Evolutionary conservation across 92 coral and sea anemone species (phyloP), one percentile per base, ranked within the genome.

Genomic region (Muricea muricata): DNA sequence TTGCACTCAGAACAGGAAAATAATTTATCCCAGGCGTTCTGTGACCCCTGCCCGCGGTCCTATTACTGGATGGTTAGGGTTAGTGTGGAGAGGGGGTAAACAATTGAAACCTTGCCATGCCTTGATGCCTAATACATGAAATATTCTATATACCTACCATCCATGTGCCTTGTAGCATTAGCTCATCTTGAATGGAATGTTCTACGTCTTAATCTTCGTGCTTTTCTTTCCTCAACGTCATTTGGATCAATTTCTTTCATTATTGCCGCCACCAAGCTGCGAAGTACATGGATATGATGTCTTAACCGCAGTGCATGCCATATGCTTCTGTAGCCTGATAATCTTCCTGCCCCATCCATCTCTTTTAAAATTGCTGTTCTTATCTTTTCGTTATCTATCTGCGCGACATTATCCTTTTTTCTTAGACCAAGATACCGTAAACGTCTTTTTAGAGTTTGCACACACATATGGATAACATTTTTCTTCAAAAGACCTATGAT

Each of bases 231-330:
- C 29, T 42, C 77, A 21, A 88, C 91, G 24, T 84, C 84, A 50
- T 21, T 65, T 4, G 87, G 88, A 66, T 87, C 91, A 45, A 88
- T 83, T 83, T 88, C 88, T 56, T 40, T 67, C 82, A 84, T 83
- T 17, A 65, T 63, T 23, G 52, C 75, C 52, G 88, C 88, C 52
- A 54, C 80, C 81, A 82, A 50, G n/a, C 55, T 41, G 35, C 88
- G 85, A 46, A 88, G 88, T 32, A 77, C 88, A 83, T 83, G 81
- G 29, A 76, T 76, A 23, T 77, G 67, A 65, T 76, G 75, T 68
- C 46, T 68, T 35, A 68, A 68, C 75, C 46, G 42, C 24, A 79
- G 21, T 50, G 86, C 82, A 45, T 88, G 85, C 88, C 85, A 88
- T 65, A 88, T 75, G 55, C 79, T 50, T n/a, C 88, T 66, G 79